Percentiles rank a stretch among this genome's conserved stretches.
These are phyloP conservation scores for Formicarius rufipectus DNA, from an alignment of 2,113 vertebrate species.

Conservation along the genomic window DNA sequence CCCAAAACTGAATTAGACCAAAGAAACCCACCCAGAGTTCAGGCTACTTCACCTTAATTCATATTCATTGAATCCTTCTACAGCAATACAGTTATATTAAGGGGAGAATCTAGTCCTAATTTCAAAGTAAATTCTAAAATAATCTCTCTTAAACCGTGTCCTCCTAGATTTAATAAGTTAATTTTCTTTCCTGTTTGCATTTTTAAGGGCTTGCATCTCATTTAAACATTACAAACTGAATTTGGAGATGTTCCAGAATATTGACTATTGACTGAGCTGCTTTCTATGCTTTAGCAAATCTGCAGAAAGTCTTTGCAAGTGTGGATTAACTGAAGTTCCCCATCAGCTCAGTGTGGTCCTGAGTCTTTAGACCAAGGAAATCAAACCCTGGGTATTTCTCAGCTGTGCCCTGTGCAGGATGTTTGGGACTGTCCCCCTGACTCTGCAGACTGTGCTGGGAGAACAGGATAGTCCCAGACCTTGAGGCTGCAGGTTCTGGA, in stretches of 20 bases:
- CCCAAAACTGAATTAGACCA: neutral
- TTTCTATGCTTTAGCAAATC: neutral
- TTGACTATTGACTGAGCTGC: neutral
- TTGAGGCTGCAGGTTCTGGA: neutral
- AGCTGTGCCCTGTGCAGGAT: neutral
- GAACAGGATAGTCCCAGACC: neutral
- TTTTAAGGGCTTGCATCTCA: neutral
- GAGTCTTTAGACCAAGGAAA: neutral
- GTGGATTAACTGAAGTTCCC: neutral
- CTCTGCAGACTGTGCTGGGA: neutral
- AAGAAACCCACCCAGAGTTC: neutral
- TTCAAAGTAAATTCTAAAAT: constrained; percentile 12
- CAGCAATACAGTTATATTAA: neutral
- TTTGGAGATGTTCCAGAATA: neutral
- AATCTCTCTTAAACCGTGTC: neutral
- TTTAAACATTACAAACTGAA: neutral
- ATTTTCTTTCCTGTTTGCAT: neutral
- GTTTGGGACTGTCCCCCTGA: neutral
- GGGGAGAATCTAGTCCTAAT: neutral
- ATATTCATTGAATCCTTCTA: neutral
- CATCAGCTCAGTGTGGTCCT: neutral
- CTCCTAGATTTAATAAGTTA: neutral
- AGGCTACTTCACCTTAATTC: neutral
- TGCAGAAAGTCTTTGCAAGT: neutral
- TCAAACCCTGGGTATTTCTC: neutral